Conservation (phyloP, 1,140 invertebrate species). For the Calephelis virginiensis region DNA sequence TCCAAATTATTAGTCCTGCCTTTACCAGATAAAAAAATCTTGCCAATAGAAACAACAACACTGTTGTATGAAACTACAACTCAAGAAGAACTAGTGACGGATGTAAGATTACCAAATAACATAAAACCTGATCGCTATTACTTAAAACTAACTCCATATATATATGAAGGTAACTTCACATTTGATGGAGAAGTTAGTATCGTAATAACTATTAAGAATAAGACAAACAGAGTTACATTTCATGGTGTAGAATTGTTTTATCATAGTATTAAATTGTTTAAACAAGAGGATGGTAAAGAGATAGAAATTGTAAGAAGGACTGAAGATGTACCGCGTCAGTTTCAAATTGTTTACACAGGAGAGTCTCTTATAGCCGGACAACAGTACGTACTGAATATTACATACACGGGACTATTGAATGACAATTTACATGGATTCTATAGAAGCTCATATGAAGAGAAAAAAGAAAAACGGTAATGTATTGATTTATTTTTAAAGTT, state of each 20-base stretch:
- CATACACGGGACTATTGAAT: slow-evolving; percentile 85
- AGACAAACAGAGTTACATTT: slow-evolving; percentile 86
- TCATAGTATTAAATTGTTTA: slow-evolving; percentile 73
- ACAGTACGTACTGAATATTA: slow-evolving; percentile 84
- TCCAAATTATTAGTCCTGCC: slow-evolving; percentile 65
- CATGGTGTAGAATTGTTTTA: slow-evolving; percentile 86
- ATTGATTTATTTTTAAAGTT: background rate
- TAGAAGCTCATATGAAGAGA: slow-evolving; percentile 87
- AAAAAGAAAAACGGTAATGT: slow-evolving; percentile 84
- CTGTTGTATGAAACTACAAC: slow-evolving; percentile 37
- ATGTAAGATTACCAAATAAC: slow-evolving; percentile 84
- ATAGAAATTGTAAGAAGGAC: slow-evolving; percentile 58
- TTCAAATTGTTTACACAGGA: slow-evolving; percentile 84
- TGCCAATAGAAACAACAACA: slow-evolving; percentile 51
- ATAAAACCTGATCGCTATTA: slow-evolving; percentile 84
- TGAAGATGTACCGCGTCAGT: slow-evolving; percentile 85
- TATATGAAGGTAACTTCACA: slow-evolving; percentile 86
- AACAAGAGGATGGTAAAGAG: slow-evolving; percentile 46
- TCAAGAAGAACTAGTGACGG: slow-evolving; percentile 51
- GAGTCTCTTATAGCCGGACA: slow-evolving; percentile 78
- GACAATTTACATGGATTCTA: slow-evolving; percentile 93
- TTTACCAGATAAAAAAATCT: slow-evolving; percentile 56
- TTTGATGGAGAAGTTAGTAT: slow-evolving; percentile 86
- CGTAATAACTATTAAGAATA: slow-evolving; percentile 81
- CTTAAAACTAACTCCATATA: slow-evolving; percentile 84